Evolutionary conservation across 2,113 vertebrate species (phyloP), one percentile per base, ranked within the genome.

Genomic region (Mus spicilegus): DNA sequence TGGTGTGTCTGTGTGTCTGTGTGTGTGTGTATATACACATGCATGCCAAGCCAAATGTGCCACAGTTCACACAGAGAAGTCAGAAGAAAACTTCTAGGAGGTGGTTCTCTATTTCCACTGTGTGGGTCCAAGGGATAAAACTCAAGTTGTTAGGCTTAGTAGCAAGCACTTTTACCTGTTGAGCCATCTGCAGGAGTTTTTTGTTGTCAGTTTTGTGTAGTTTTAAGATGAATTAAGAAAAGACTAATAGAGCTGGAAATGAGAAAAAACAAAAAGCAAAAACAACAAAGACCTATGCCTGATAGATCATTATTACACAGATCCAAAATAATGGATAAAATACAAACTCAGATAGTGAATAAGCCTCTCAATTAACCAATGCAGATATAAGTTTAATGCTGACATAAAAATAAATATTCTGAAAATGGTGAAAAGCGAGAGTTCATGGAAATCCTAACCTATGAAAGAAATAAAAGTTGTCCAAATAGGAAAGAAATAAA

Each of bases 341-440:
- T 30, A 77, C 4, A 80, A 51, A 77, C 51, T 81, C 58, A 39
- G 91, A 70, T 2, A 92, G 33, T 33, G 84, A 85, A 76, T 7
- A 70, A 61, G 46, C 30, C 82, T 77, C 73, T 80, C 46, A 96
- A n/a, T 61, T 75, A 82, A 80, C 46, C 20, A 63, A 78, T 42
- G 58, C 85, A 9, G 12, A n/a, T 36, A 84, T 20, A 87, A 75
- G 51, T 80, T 8, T 75, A 69, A 75, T 75, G 65, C 26, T 54
- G 24, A 42, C 58, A 85, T 19, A 87, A 93, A 82, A 67, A 77
- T n/a, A 90, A 54, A 20, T 14, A 0, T 75, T 36, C 67, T 72
- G 28, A 88, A 49, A 95, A 91, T 7, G 76, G 75, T 63, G 19
- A 92, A 93, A 95, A 69, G 46, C 30, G 70, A 93, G 51, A 56